A percentile compares a stretch with the other conserved stretches of the same genome.
Conservation (phyloP, 2,113 vertebrate genomes). For the Orthonyx spaldingii region DNA sequence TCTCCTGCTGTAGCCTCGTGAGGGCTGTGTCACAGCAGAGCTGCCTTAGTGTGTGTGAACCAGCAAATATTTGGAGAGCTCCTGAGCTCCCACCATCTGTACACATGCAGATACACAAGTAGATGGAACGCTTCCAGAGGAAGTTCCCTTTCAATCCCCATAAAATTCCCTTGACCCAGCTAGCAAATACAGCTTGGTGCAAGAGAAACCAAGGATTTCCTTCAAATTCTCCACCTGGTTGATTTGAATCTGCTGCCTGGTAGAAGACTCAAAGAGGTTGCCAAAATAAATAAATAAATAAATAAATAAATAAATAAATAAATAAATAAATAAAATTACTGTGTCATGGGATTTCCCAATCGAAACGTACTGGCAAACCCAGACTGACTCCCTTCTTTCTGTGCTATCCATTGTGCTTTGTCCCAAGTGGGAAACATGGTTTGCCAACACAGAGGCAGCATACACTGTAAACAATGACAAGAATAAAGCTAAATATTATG, state of each 20-base stretch:
- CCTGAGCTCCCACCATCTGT: not conserved
- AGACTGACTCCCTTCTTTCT: not conserved
- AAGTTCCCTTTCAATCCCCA: not conserved
- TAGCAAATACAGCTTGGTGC: not conserved
- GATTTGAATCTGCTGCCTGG: not conserved
- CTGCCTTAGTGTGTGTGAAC: not conserved
- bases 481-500: conserved; percentile 48
- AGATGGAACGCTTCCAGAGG: conserved; percentile 14
- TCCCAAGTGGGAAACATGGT: not conserved
- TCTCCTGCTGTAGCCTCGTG: not conserved
- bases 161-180: not conserved
- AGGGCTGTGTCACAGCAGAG: not conserved
- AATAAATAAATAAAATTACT: not conserved
- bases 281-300: not conserved
- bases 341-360: not conserved
- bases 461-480: conserved; percentile 16
- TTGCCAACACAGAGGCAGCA: not conserved
- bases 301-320: too few species aligned
- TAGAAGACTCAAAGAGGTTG: not conserved
- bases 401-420: not conserved
- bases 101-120: not conserved
- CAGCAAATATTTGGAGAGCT: conserved; percentile 3
- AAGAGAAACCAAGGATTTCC: not conserved
- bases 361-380: not conserved
- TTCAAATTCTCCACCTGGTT: not conserved